phyloP scores from a whole-genome alignment of 2,113 vertebrate genomes.

The Corythornis madagascariensis region DNA sequence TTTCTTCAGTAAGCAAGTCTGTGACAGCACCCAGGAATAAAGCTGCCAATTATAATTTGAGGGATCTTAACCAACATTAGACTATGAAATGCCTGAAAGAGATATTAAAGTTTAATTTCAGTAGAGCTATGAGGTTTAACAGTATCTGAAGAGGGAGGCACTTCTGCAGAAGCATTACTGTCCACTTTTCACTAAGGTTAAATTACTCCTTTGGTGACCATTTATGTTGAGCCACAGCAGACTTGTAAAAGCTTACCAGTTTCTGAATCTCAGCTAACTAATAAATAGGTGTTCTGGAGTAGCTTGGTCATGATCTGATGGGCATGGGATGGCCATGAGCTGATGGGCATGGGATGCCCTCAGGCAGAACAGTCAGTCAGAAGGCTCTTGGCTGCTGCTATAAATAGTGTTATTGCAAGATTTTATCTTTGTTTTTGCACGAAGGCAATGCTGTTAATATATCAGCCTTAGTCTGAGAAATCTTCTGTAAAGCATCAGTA shows the following conservation, averaged over 20 bases:
- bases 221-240: background rate
- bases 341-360: background rate
- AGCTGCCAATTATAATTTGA: background rate
- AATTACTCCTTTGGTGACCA: background rate
- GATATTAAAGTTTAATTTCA: background rate
- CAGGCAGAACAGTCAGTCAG: background rate
- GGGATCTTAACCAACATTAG: background rate
- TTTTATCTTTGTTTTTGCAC: background rate
- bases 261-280: background rate
- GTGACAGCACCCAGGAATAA: background rate
- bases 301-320: background rate
- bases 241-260: background rate
- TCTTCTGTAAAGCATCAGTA: background rate
- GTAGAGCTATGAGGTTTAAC: background rate
- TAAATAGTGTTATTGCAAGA: background rate
- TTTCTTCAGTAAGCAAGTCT: background rate
- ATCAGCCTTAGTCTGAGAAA: background rate
- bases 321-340: background rate
- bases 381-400: background rate
- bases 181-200: background rate
- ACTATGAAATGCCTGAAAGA: background rate
- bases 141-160: background rate
- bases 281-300: background rate
- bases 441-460: background rate
- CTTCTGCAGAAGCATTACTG: background rate